Percentiles rank a stretch among this genome's conserved stretches.
Conservation (phyloP, 2,113 vertebrate genomes). For the Eretmochelys imbricata region DNA sequence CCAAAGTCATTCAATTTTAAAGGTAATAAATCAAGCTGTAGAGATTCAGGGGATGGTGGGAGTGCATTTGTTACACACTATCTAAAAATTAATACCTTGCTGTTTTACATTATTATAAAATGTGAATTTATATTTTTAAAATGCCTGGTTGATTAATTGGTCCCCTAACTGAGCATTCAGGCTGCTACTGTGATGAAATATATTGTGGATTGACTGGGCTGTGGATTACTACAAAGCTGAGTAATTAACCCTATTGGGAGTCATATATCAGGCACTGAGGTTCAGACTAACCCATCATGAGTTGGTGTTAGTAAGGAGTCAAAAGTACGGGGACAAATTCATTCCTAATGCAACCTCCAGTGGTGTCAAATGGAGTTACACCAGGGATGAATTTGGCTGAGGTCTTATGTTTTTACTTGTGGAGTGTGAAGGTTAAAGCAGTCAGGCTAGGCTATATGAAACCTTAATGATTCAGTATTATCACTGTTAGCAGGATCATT, state of each 20-base stretch:
- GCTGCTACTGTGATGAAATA: constrained; percentile 61
- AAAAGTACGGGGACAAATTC: constrained; percentile 49
- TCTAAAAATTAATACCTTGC: constrained; percentile 46
- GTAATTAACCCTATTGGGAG: constrained; percentile 67
- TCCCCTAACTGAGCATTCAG: constrained; percentile 56
- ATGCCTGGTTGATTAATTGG: constrained; percentile 69
- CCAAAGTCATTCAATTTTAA: constrained; percentile 51
- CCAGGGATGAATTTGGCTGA: constrained; percentile 1
- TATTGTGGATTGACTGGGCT: constrained; percentile 52
- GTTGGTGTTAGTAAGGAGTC: constrained; percentile 52
- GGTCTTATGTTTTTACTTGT: constrained; percentile 65
- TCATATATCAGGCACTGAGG: constrained; percentile 42
- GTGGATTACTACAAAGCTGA: constrained; percentile 54
- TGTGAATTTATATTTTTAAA: constrained; percentile 21
- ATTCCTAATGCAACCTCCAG: constrained; percentile 6
- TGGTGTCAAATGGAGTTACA: neutral
- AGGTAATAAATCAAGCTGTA: constrained; percentile 57
- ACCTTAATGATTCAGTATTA: constrained; percentile 61
- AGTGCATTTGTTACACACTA: constrained; percentile 24
- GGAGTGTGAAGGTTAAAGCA: constrained; percentile 59
- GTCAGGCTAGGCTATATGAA: constrained; percentile 60
- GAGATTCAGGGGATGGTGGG: neutral
- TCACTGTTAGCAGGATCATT: constrained; percentile 67
- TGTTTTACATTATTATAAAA: constrained; percentile 68
- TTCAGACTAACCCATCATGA: constrained; percentile 43